Percentiles rank a stretch among this genome's conserved stretches.
phyloP scores from a whole-genome alignment of 2,888 invertebrate species.

The Drosophila infuscata region DNA sequence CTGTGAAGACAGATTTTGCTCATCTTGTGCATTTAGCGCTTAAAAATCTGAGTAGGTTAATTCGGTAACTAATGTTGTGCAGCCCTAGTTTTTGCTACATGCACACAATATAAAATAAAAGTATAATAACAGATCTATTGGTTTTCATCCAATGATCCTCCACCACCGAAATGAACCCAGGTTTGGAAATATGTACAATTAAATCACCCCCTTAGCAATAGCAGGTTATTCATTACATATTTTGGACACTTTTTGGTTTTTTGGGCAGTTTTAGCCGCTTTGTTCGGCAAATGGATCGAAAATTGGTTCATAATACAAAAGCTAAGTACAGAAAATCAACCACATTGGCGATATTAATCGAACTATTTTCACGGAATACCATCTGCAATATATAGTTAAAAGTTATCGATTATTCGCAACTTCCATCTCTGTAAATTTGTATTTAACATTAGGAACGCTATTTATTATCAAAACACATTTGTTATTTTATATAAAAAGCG shows the following conservation, averaged over 20 bases:
- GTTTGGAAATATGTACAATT: background rate
- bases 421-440: slow-evolving; percentile 57
- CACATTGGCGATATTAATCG: slow-evolving; percentile 14
- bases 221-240: background rate
- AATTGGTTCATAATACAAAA: background rate
- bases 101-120: background rate
- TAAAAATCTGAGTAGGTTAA: background rate
- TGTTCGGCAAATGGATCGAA: background rate
- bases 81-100: background rate
- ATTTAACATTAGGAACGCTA: slow-evolving; percentile 56
- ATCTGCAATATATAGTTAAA: background rate
- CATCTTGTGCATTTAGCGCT: background rate
- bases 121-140: background rate
- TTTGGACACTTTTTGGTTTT: background rate
- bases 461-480: slow-evolving; percentile 59
- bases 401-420: slow-evolving; percentile 39
- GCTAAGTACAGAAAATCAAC: background rate
- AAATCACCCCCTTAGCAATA: background rate
- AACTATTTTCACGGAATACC: background rate
- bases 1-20: background rate
- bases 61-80: background rate
- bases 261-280: background rate
- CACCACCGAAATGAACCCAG: background rate
- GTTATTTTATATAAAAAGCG: slow-evolving; percentile 25
- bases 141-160: background rate